Evolutionary conservation across 2,797 vertebrate species (phyloP).

Genomic region (Squalus acanthias): DNA sequence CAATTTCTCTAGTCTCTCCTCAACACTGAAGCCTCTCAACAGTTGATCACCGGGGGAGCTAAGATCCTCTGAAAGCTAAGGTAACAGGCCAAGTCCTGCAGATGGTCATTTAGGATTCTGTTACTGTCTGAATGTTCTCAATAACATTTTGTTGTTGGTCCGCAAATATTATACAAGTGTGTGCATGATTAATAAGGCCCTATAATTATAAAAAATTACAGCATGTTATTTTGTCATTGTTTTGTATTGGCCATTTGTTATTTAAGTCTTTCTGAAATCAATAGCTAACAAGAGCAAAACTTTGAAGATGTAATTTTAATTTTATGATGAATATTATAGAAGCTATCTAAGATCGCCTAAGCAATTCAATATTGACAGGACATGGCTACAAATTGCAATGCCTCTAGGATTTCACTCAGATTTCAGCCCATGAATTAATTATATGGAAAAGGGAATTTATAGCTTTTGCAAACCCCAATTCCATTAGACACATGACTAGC

Average conservation of each 20-base stretch:
- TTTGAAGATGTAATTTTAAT: background rate
- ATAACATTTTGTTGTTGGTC: background rate
- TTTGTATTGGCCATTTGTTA: background rate
- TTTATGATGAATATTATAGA: background rate
- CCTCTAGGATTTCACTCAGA: constrained; percentile 14
- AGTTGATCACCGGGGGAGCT: background rate
- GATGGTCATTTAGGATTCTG: background rate
- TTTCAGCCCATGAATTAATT: constrained; percentile 32
- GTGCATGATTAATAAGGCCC: background rate
- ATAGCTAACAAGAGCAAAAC: constrained; percentile 31
- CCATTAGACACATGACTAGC: background rate
- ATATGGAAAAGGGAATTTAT: background rate
- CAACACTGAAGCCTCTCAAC: background rate
- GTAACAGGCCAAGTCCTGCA: background rate
- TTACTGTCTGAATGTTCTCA: background rate
- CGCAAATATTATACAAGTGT: background rate
- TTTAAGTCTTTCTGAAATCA: constrained; percentile 46
- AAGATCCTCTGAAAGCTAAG: background rate
- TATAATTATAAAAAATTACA: background rate
- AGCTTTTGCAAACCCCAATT: background rate
- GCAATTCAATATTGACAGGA: constrained; percentile 6
- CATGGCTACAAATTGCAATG: background rate
- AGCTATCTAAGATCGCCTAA: background rate
- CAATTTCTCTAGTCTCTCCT: background rate
- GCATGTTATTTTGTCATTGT: background rate